Evolutionary conservation across 1,140 invertebrate genomes (phyloP).

Genomic region (Himalopsyche phryganea): DNA sequence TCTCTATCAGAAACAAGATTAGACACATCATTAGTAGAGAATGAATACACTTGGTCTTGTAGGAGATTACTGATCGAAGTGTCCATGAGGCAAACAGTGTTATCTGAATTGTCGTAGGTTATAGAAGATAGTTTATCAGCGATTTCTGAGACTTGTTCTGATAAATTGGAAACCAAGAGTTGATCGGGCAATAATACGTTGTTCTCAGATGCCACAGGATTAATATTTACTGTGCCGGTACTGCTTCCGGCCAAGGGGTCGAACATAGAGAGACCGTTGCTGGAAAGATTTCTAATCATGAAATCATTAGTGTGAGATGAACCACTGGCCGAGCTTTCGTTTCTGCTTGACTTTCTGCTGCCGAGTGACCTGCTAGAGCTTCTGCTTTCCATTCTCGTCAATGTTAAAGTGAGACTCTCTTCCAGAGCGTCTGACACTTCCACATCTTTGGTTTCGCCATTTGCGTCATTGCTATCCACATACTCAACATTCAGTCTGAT

Average conservation of each 20-base stretch:
- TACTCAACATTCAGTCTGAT: conserved; percentile 15
- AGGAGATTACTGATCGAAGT: conserved; percentile 25
- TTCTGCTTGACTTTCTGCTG: conserved; percentile 43
- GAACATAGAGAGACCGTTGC: conserved; percentile 50
- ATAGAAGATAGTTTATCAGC: conserved; percentile 48
- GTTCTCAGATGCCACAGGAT: conserved; percentile 30
- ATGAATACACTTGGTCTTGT: conserved; percentile 39
- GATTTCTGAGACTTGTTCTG: conserved; percentile 51
- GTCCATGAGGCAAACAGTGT: conserved; percentile 23
- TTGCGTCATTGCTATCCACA: conserved; percentile 7
- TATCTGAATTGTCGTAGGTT: conserved; percentile 30
- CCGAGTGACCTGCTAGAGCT: conserved; percentile 25
- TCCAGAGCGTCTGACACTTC: conserved; percentile 10
- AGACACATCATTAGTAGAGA: conserved; percentile 47
- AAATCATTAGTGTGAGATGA: conserved; percentile 36
- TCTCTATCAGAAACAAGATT: conserved; percentile 36
- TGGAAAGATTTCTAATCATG: conserved; percentile 47
- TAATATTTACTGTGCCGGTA: conserved; percentile 14
- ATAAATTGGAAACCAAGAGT: conserved; percentile 47
- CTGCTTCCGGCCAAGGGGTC: conserved; percentile 44
- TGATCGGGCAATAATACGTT: conserved; percentile 45
- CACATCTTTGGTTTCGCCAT: conserved; percentile 17
- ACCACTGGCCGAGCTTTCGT: conserved; percentile 34
- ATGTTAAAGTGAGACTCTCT: conserved; percentile 7
- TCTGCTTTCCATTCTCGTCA: conserved; percentile 25